Conservation (phyloP, 2,888 invertebrate species). For the Dryococelus australis region DNA sequence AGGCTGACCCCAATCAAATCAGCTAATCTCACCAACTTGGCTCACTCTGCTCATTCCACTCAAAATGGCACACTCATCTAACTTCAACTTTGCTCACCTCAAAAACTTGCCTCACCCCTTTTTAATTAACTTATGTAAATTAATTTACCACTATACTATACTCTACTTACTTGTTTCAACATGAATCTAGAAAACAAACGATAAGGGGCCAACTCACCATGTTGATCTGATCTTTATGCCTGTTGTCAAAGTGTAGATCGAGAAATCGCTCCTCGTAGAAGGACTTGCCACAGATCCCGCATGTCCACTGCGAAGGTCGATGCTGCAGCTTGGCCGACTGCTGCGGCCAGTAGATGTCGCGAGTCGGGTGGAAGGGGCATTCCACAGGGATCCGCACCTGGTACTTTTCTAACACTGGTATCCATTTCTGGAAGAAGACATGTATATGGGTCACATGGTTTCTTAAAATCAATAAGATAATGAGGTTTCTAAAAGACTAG, state of each 20-base stretch:
- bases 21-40: too few species aligned
- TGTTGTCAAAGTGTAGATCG: conserved; percentile 88
- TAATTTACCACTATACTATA: too few species aligned
- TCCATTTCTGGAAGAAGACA: conserved; percentile 72
- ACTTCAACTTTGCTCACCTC: too few species aligned
- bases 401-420: conserved; percentile 87
- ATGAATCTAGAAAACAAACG: too few species aligned
- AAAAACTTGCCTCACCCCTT: too few species aligned
- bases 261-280: conserved; percentile 88
- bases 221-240: conserved; percentile 84
- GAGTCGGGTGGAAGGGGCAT: conserved; percentile 87
- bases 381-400: conserved; percentile 86
- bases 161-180: too few species aligned
- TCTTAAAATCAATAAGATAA: too few species aligned
- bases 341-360: conserved; percentile 88
- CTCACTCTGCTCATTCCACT: too few species aligned
- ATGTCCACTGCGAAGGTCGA: conserved; percentile 88
- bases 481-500: too few species aligned
- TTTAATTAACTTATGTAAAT: too few species aligned
- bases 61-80: too few species aligned
- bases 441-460: background rate
- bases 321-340: conserved; percentile 86
- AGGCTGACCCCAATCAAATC: too few species aligned
- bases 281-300: conserved; percentile 89
- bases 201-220: conserved; percentile 64